Evolutionary conservation across 2,888 invertebrate species (phyloP).

Genomic region (Monochamus alternatus): DNA sequence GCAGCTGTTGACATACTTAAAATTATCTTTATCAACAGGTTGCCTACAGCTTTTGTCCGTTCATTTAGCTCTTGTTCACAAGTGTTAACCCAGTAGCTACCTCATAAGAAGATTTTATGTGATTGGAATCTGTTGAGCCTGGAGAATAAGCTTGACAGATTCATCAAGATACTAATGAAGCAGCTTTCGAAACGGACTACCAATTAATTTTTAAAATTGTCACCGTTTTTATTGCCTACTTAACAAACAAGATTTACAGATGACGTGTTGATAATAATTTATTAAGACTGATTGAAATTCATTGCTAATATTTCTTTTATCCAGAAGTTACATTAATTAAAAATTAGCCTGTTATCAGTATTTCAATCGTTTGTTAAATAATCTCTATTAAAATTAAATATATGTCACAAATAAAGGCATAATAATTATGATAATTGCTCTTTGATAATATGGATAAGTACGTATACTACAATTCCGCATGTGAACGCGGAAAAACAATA

Average conservation of each 20-base stretch:
- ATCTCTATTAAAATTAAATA: conserved; percentile 15
- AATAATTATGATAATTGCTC: neutral
- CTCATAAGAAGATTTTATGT: conserved; percentile 21
- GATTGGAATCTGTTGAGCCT: conserved; percentile 4
- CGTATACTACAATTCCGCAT: too few relatives aligned
- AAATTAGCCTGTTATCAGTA: conserved; percentile 21
- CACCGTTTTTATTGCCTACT: conserved; percentile 35
- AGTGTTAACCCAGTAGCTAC: conserved; percentile 22
- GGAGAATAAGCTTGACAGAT: conserved; percentile 24
- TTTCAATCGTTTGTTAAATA: conserved; percentile 6
- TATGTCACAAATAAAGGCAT: conserved; percentile 9
- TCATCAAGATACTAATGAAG: conserved; percentile 31
- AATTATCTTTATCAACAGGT: neutral
- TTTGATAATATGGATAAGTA: neutral
- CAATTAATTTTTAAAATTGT: conserved; percentile 38
- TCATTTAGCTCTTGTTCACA: conserved; percentile 1
- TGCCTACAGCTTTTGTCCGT: neutral
- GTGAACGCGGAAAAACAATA: too few relatives aligned
- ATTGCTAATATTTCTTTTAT: conserved; percentile 28
- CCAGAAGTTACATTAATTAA: conserved; percentile 31
- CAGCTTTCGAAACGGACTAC: conserved; percentile 30
- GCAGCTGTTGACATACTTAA: too few relatives aligned
- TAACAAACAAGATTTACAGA: conserved; percentile 38
- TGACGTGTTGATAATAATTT: conserved; percentile 42
- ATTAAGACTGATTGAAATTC: conserved; percentile 34